A percentile compares a stretch with the other conserved stretches of the same genome.
phyloP scores from a whole-genome alignment of 2,113 vertebrate genomes.

The Pelecanoides urinatrix region DNA sequence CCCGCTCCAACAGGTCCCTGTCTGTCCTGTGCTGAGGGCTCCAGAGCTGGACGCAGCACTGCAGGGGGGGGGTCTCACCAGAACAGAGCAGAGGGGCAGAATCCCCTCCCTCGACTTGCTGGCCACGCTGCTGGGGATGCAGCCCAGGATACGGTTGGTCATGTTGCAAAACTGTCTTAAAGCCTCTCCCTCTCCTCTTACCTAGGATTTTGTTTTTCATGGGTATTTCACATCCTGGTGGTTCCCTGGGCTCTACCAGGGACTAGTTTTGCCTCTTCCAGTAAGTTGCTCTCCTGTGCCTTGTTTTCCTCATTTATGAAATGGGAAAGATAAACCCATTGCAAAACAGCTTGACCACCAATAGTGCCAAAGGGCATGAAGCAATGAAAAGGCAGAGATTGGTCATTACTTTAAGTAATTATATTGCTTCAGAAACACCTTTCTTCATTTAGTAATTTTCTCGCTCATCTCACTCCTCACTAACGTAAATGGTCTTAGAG shows the following conservation, averaged over 20 bases:
- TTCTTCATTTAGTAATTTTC: not conserved
- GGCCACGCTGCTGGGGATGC: not conserved
- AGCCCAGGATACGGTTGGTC: not conserved
- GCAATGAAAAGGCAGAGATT: not conserved
- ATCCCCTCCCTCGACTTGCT: not conserved
- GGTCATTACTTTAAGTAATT: not conserved
- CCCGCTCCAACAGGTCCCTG: not conserved
- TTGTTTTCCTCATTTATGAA: not conserved
- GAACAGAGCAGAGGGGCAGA: not conserved
- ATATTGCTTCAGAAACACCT: not conserved
- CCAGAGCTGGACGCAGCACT: not conserved
- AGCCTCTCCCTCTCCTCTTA: not conserved
- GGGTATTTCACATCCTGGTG: not conserved
- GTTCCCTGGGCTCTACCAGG: not conserved
- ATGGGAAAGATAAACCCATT: not conserved
- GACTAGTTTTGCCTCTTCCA: not conserved
- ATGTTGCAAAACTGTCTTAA: not conserved
- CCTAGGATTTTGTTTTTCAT: not conserved
- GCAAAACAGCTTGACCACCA: constrained; percentile 5
- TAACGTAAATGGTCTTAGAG: not conserved
- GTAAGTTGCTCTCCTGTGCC: not conserved
- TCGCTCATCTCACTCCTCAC: not conserved
- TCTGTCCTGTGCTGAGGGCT: not conserved
- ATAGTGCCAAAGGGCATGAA: not conserved
- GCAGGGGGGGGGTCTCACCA: not conserved